phyloP scores from a whole-genome alignment of 2,797 vertebrate genomes.

The Phylloscopus collybita region DNA sequence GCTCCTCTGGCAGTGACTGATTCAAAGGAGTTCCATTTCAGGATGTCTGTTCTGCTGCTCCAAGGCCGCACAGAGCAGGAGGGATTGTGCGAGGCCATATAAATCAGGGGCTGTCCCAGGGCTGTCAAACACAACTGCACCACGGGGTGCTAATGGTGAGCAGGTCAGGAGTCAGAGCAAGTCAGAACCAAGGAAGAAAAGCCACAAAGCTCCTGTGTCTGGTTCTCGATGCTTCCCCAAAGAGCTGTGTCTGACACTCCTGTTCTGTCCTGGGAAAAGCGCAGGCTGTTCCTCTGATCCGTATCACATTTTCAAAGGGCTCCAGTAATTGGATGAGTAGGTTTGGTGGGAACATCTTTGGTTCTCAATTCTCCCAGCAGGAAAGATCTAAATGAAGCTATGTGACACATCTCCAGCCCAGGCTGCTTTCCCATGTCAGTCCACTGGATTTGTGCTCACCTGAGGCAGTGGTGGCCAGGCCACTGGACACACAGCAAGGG shows the following conservation, averaged over 20 bases:
- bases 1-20: slow-evolving; percentile 13
- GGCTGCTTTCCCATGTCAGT: neutral
- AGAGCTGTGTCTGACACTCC: slow-evolving; percentile 28
- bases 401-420: neutral
- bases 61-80: slow-evolving; percentile 8
- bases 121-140: slow-evolving; percentile 18
- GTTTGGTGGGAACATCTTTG: neutral
- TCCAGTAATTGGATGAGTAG: neutral
- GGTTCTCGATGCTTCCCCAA: slow-evolving; percentile 22
- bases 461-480: neutral
- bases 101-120: slow-evolving; percentile 46
- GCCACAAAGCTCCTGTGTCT: slow-evolving; percentile 41
- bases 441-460: neutral
- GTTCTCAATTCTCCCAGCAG: neutral
- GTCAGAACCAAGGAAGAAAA: slow-evolving; percentile 35
- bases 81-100: neutral
- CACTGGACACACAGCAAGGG: neutral
- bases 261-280: neutral
- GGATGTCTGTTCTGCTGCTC: neutral
- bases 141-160: slow-evolving; percentile 12
- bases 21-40: slow-evolving; percentile 7
- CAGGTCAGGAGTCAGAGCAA: slow-evolving; percentile 47
- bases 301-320: slow-evolving; percentile 38
- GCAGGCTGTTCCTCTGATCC: neutral
- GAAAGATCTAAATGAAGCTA: neutral